These are phyloP conservation scores for Rosalia funebris DNA, from an alignment of 2,888 invertebrate species.

Conservation along the genomic window DNA sequence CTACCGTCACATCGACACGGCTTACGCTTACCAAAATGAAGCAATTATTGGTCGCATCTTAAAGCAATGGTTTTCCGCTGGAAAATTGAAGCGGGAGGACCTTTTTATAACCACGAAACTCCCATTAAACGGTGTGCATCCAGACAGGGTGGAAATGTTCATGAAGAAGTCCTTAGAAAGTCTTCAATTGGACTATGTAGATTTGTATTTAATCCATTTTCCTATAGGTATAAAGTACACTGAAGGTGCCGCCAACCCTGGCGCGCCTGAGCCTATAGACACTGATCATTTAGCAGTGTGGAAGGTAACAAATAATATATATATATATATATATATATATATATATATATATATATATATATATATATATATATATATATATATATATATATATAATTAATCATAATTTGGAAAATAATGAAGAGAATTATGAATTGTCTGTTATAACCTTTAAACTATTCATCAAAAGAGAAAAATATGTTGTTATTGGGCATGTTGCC, in stretches of 20 bases:
- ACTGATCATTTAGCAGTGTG: conserved; percentile 16
- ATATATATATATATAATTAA: too few species aligned
- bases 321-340: not conserved
- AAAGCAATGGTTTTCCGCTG: conserved; percentile 73
- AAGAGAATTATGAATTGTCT: too few species aligned
- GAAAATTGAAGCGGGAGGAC: conserved; percentile 76
- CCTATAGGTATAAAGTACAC: conserved; percentile 33
- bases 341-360: too few species aligned
- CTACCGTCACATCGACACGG: conserved; percentile 84
- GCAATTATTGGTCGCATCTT: conserved; percentile 76
- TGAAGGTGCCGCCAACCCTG: not conserved
- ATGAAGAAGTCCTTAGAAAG: conserved; percentile 36
- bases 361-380: too few species aligned
- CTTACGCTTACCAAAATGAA: conserved; percentile 80
- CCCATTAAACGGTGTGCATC: conserved; percentile 66
- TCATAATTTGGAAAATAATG: too few species aligned
- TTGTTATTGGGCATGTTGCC: too few species aligned
- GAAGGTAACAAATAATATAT: conserved; percentile 2
- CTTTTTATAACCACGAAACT: conserved; percentile 85
- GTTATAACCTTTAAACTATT: too few species aligned
- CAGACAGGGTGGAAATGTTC: conserved; percentile 41
- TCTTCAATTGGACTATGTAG: conserved; percentile 48
- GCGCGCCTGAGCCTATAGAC: not conserved
- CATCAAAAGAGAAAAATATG: too few species aligned
- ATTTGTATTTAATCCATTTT: conserved; percentile 51